Conservation (phyloP, 2,113 vertebrate species). For the Tympanuchus pallidicinctus region DNA sequence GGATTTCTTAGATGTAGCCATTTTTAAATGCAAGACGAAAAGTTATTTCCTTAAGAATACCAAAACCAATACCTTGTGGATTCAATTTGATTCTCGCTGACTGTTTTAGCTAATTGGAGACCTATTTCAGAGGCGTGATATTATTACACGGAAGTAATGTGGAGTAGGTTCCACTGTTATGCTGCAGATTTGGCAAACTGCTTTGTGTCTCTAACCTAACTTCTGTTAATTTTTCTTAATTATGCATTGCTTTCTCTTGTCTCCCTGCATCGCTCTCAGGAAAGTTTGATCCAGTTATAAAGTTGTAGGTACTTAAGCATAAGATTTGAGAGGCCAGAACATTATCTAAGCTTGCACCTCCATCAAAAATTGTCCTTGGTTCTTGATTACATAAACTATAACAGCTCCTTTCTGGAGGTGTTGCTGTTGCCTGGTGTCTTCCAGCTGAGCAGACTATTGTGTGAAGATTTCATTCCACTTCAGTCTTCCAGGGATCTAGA, state of each 20-base stretch:
- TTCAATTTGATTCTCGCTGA: not conserved
- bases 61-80: not conserved
- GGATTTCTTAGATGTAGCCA: not conserved
- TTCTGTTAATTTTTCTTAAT: not conserved
- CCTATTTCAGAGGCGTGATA: not conserved
- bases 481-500: not conserved
- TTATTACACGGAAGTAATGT: not conserved
- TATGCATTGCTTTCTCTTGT: not conserved
- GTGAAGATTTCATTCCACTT: not conserved
- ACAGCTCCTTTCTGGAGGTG: not conserved
- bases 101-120: not conserved
- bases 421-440: not conserved
- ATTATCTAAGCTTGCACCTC: not conserved
- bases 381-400: not conserved
- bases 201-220: not conserved
- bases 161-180: not conserved
- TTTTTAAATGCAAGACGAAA: not conserved
- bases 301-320: not conserved
- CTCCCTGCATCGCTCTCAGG: not conserved
- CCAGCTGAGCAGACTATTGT: not conserved
- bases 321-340: not conserved
- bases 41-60: not conserved
- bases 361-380: not conserved
- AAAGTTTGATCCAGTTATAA: not conserved
- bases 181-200: not conserved